Base-by-base conservation (phyloP, 2,888 invertebrate species). In the Dexiosoma caninum region DNA sequence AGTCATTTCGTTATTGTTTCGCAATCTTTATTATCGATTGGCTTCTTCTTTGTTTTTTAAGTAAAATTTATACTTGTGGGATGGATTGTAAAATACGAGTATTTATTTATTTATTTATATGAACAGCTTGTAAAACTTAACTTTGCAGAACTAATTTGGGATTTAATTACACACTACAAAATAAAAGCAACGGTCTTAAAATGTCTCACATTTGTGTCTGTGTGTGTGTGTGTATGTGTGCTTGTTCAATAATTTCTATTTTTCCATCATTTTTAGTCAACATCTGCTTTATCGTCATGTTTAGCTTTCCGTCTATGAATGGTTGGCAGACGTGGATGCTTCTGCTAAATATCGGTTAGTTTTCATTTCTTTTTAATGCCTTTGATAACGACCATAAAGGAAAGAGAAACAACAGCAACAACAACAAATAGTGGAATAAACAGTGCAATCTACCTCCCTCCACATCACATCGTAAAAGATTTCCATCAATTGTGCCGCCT, bases 401-500 rank as follows among this genome's bases (percentile, higher is more conserved):
- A 27, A 62, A 21, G 40, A n/a, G n/a, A n/a, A n/a, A n/a, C n/a
- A n/a, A n/a, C 9, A 49, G 10, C 44, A 71, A 16, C 44, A 55
- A 27, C 21, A 12, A 3, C n/a, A n/a, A n/a, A n/a, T n/a, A n/a
- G n/a, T 14, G 32, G 32, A 19, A 57, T n/a, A 42, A 42, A 30
- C n/a, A 57, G 21, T 32, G 49, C 49, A 71, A 49, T 21, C 53
- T 53, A 40, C 57, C 44, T 46, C 16, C 46, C n/a, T n/a, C n/a
- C 55, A 71, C 49, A 71, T 46, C 59, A 57, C 27, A 69, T 46
- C 40, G 35, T 30, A 71, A 72, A 35, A 72, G 78, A 78, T 78
- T 72, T 72, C 72, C 71, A 78, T 78, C 72, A 72, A 46, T 35
- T 66, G 78, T 66, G 64, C 40, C 78, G 78, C 78, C 78, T 67